phyloP scores from a whole-genome alignment of 2,113 vertebrate genomes.

The Meles meles region DNA sequence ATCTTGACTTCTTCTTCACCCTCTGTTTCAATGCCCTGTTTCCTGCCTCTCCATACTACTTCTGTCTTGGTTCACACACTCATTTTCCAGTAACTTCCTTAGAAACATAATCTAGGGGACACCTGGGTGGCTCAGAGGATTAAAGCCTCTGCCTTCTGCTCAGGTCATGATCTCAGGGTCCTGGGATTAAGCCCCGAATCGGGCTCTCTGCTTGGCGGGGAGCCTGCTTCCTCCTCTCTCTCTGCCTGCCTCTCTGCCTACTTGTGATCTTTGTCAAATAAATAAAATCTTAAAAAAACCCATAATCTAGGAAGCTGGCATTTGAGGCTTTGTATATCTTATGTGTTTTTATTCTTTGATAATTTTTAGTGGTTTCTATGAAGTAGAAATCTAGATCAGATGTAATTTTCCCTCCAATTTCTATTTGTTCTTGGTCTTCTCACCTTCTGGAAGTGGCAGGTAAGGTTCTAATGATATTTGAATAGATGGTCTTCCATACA shows the following conservation, averaged over 20 bases:
- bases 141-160: too few relatives aligned
- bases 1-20: not conserved
- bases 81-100: not conserved
- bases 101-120: not conserved
- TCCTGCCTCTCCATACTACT: not conserved
- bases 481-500: not conserved
- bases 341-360: not conserved
- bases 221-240: too few relatives aligned
- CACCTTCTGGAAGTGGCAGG: not conserved
- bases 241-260: too few relatives aligned
- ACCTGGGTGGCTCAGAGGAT: too few relatives aligned
- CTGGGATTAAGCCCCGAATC: too few relatives aligned
- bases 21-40: too few relatives aligned
- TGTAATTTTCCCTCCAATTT: not conserved
- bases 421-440: not conserved
- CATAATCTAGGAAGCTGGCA: not conserved
- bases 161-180: too few relatives aligned
- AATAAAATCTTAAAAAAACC: too few relatives aligned
- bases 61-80: not conserved
- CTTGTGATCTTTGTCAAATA: too few relatives aligned
- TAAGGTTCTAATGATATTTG: not conserved
- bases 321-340: too few relatives aligned
- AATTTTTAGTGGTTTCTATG: not conserved
- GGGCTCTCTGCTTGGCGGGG: too few relatives aligned
- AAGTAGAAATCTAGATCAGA: not conserved